Evolutionary conservation across 2,888 invertebrate genomes (phyloP).

Genomic region (Boloria selene): DNA sequence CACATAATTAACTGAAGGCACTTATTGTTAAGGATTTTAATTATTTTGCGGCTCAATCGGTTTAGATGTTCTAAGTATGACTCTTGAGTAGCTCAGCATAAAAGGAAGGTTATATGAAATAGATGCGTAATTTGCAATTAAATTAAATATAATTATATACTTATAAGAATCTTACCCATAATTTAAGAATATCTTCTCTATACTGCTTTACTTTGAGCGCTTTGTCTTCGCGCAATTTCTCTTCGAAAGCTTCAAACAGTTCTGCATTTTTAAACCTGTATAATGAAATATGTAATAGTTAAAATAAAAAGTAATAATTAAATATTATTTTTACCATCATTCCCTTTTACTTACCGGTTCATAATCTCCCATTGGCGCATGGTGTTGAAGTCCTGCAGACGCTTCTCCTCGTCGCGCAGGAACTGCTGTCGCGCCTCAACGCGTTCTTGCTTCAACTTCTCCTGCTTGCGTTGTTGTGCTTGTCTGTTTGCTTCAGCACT

Average conservation of each 20-base stretch:
- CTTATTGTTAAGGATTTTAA: not conserved
- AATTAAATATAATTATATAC: no score
- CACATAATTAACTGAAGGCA: not conserved
- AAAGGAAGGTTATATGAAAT: no score
- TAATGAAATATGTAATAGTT: not conserved
- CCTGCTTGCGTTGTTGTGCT: constrained; percentile 53
- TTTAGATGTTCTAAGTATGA: no score
- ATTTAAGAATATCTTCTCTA: constrained; percentile 67
- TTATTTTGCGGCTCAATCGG: no score
- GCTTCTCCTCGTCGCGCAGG: constrained; percentile 57
- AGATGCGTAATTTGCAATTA: not conserved
- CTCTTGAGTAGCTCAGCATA: no score
- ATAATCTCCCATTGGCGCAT: constrained; percentile 79
- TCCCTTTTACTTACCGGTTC: constrained; percentile 61
- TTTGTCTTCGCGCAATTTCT: constrained; percentile 60
- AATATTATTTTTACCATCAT: no score
- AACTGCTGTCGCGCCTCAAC: constrained; percentile 52
- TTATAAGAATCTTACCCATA: constrained; percentile 62
- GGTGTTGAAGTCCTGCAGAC: constrained; percentile 61
- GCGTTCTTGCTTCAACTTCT: constrained; percentile 53
- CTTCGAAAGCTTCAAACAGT: constrained; percentile 68
- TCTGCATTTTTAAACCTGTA: constrained; percentile 79
- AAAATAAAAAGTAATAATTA: no score
- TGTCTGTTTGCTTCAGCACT: constrained; percentile 64
- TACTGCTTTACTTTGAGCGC: constrained; percentile 68